These are phyloP conservation scores for Oreochromis mossambicus DNA, from an alignment of 2,797 vertebrate species.

Conservation along the genomic window DNA sequence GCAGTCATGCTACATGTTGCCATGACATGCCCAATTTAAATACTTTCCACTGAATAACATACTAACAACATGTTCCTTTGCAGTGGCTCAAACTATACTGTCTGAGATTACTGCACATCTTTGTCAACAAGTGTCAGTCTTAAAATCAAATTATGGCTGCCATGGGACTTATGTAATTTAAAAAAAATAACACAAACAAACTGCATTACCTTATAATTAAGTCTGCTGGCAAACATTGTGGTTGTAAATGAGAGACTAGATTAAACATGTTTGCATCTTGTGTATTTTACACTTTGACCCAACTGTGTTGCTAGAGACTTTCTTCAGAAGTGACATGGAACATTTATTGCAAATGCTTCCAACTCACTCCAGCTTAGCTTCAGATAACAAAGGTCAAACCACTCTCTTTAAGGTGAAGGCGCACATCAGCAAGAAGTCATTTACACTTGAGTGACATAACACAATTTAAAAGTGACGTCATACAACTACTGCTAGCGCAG, in stretches of 20 bases:
- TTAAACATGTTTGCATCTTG: not conserved
- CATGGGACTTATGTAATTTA: not conserved
- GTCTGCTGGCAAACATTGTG: not conserved
- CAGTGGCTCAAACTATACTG: not conserved
- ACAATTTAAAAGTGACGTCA: not conserved
- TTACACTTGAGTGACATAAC: not conserved
- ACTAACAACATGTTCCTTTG: constrained; percentile 13
- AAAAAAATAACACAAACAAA: constrained; percentile 12
- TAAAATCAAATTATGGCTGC: constrained; percentile 3
- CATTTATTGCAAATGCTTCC: not conserved
- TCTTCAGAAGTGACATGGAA: not conserved
- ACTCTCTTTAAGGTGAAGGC: not conserved
- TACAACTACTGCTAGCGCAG: not conserved
- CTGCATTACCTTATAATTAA: constrained; percentile 25
- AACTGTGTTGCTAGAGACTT: not conserved
- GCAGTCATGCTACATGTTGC: constrained; percentile 1
- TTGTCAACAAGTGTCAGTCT: constrained; percentile 15
- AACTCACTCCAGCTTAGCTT: not conserved
- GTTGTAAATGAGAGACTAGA: constrained; percentile 39
- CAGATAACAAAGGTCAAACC: not conserved
- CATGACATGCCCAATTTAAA: not conserved
- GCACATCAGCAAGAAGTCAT: not conserved
- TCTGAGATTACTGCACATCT: constrained; percentile 2
- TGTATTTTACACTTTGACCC: not conserved
- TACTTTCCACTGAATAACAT: not conserved